These are phyloP conservation scores for Pseudopodoces humilis DNA, from an alignment of 2,113 vertebrate genomes.

Conservation along the genomic window DNA sequence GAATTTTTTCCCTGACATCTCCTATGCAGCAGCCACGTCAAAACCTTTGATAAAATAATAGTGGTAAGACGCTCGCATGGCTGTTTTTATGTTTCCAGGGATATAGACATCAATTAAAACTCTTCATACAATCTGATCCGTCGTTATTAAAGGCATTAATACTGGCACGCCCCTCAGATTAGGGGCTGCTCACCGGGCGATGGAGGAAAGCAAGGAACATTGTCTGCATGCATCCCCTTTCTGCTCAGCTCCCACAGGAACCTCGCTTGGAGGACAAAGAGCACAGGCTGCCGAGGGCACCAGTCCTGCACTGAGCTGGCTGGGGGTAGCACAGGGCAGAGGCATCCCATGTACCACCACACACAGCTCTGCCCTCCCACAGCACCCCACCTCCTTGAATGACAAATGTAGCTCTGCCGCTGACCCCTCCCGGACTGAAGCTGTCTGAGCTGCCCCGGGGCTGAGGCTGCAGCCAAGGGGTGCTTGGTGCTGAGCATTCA, in stretches of 20 bases:
- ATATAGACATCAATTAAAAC: slow-evolving; percentile 77
- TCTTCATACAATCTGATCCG: slow-evolving; percentile 65
- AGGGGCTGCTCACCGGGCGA: slow-evolving; percentile 64
- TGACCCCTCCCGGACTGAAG: background rate
- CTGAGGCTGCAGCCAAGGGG: background rate
- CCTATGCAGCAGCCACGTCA: slow-evolving; percentile 67
- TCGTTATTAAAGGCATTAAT: slow-evolving; percentile 75
- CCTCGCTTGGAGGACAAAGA: accelerated
- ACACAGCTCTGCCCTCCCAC: background rate
- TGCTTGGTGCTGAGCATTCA: background rate
- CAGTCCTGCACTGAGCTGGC: background rate
- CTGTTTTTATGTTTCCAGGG: slow-evolving; percentile 71
- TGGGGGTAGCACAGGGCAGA: background rate
- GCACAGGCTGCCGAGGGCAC: background rate
- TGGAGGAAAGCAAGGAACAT: slow-evolving; percentile 42
- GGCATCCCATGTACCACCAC: background rate
- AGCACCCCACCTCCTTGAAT: background rate
- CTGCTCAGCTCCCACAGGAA: background rate
- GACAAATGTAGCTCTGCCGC: background rate
- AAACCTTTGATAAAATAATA: slow-evolving; percentile 70
- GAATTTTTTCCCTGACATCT: slow-evolving; percentile 72
- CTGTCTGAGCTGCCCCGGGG: accelerated
- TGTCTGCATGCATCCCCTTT: slow-evolving; percentile 3
- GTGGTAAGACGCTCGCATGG: slow-evolving; percentile 63
- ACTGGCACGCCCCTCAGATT: slow-evolving; percentile 72